Base-by-base conservation (phyloP, 92 coral and sea anemone genomes). In the Siderastrea radians region DNA sequence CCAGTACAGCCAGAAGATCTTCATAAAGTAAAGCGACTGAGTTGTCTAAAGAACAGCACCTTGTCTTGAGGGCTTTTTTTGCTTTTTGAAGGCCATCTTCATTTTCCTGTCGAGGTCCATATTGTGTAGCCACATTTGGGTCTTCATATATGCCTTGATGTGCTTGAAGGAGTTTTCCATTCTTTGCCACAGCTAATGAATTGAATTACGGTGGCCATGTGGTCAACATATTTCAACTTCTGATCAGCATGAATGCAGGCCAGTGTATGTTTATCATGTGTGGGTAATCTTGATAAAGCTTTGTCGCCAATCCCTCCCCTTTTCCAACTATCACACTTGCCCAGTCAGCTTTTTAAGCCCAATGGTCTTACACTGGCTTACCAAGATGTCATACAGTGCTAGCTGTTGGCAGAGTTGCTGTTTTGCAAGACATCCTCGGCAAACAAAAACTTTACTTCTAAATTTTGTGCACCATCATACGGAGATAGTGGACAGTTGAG, bases 21-120 rank as follows among this genome's bases (percentile, higher is more conserved):
- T 82, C 86, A 82, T 16, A 82, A 54, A 82, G 76, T 45, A 78
- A 45, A 70, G 62, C 13, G 74, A 82, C 86, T 19, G 84, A 70
- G 64, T 82, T 19, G 49, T 82, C 69, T 53, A 82, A 67, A 10
- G 86, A 82, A 49, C 69, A 65, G 78, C 86, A 82, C 86, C 78
- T 82, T 70, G 86, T 82, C 75, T 72, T 70, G 55, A 78, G 69
- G 45, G 86, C 86, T 68, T 82, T 82, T 68, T 82, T 82, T 63
- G 76, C 78, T 82, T 82, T 72, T 82, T 68, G 61, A 72, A 69
- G 45, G 69, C 86, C 52, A 59, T 62, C 68, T 72, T 68, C 51
- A 49, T 15, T 61, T 82, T 68, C 50, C 67, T 72, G 54, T 49
- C 51, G 44, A 82, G 86, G 86, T 78, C 64, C n/a, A 82, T 17